Conservation (phyloP, 2,113 vertebrate genomes). For the Alethe castanea region DNA sequence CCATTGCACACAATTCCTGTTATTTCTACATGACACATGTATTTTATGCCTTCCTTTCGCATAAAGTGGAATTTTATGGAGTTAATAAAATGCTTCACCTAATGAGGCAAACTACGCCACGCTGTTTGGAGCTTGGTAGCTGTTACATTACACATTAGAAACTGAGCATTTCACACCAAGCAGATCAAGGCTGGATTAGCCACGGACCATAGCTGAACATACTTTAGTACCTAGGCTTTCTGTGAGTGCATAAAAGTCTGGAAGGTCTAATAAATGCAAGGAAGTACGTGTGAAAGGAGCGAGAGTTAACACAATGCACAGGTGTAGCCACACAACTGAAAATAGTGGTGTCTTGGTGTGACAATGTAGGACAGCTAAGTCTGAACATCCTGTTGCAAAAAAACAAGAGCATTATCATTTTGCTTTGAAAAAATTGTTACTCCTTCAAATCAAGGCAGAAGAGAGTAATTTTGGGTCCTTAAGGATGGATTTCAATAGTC, state of each 20-base stretch:
- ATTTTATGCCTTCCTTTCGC: background rate
- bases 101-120: background rate
- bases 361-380: background rate
- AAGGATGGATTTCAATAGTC: background rate
- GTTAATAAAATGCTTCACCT: background rate
- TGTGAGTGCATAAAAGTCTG: background rate
- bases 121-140: background rate
- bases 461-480: background rate
- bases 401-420: background rate
- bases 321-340: background rate
- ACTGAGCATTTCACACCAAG: background rate
- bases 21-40: background rate
- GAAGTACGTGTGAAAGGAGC: background rate
- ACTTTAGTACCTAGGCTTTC: fast-evolving
- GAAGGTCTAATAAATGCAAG: background rate
- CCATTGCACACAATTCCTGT: background rate
- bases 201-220: fast-evolving
- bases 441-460: background rate
- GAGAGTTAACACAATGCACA: background rate
- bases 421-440: background rate
- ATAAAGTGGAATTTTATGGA: background rate
- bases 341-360: background rate
- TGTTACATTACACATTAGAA: background rate
- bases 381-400: background rate
- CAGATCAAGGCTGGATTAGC: background rate